phyloP scores from a whole-genome alignment of 1,140 invertebrate species.

The Thaumatotibia leucotreta region DNA sequence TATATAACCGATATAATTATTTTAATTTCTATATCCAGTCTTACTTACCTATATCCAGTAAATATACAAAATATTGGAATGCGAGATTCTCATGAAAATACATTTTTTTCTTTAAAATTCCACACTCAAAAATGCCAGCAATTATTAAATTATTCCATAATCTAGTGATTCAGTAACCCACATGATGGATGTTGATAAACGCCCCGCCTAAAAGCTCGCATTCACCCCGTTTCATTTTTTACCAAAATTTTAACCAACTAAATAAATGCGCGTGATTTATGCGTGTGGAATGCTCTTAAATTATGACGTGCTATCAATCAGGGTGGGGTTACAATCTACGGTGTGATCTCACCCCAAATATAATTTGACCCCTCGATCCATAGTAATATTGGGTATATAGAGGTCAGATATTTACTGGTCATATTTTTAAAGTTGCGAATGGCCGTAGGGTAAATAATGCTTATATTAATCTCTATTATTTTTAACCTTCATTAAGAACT shows the following conservation, averaged over 20 bases:
- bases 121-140: neutral
- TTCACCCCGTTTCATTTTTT: neutral
- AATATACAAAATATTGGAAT: too few relatives aligned
- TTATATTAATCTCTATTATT: neutral
- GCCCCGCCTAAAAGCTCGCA: neutral
- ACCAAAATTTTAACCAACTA: conserved; percentile 7
- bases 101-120: too few relatives aligned
- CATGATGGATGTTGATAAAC: neutral
- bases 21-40: too few relatives aligned
- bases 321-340: neutral
- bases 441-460: neutral
- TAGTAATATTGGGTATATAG: neutral
- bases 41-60: too few relatives aligned
- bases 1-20: too few relatives aligned
- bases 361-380: neutral
- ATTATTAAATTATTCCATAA: neutral
- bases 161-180: neutral
- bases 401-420: neutral
- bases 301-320: conserved; percentile 9
- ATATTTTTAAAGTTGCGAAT: neutral
- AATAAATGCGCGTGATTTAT: conserved; percentile 13
- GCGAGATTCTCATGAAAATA: too few relatives aligned
- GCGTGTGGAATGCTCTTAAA: conserved; percentile 10
- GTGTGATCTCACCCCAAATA: neutral
- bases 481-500: too few relatives aligned